phyloP scores from a whole-genome alignment of 2,797 vertebrate genomes.

The Mionectes olivaceus region DNA sequence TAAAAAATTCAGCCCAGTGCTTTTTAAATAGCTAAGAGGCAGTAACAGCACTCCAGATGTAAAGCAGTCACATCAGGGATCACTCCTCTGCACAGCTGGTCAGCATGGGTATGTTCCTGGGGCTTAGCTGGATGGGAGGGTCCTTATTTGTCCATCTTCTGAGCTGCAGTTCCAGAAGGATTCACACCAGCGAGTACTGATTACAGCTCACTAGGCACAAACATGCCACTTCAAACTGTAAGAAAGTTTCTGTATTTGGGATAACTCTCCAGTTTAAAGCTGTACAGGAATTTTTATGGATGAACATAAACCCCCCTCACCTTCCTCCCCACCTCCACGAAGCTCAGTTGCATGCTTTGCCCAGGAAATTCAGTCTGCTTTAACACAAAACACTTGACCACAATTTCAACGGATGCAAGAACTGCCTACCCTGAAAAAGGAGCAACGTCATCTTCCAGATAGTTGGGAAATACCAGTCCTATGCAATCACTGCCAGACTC shows the following conservation, averaged over 20 bases:
- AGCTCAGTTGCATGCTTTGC: background rate
- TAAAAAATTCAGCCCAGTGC: accelerated
- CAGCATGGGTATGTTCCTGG: accelerated
- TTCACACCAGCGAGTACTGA: background rate
- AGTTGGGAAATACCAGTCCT: background rate
- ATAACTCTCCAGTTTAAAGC: background rate
- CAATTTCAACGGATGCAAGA: background rate
- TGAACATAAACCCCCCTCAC: background rate
- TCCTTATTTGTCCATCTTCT: background rate
- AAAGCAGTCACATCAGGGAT: background rate
- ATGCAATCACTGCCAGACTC: background rate
- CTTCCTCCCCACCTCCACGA: accelerated
- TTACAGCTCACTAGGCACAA: background rate
- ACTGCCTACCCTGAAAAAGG: background rate
- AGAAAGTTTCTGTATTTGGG: background rate
- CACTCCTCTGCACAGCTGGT: background rate
- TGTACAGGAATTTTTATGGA: background rate
- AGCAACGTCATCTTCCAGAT: background rate
- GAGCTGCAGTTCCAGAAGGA: background rate
- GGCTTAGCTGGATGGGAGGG: background rate
- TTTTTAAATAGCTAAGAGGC: background rate
- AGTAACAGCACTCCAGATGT: background rate
- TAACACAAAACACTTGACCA: background rate
- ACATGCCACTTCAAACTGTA: background rate
- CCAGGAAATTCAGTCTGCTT: background rate